Base-by-base conservation (phyloP, 1,140 invertebrate species). In the Capitella teleta region DNA sequence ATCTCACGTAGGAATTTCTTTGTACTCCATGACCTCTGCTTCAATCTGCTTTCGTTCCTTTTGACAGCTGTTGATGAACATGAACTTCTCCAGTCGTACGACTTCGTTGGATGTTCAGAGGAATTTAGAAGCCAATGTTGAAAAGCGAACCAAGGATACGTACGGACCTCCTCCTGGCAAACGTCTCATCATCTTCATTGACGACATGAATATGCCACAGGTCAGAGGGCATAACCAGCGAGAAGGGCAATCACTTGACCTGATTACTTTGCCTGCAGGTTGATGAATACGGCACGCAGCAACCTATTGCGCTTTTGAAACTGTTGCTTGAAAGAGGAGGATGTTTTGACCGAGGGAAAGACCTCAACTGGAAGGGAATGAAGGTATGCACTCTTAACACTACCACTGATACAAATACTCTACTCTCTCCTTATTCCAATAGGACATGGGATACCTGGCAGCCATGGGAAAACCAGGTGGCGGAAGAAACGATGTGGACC, bases 131-230 rank as follows among this genome's bases (percentile, higher is more conserved):
- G 82, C 85, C 0, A 80, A 80, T 24, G 80, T 92, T 3, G 86
- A 91, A 62, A 92, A 91, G 68, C 74, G 87, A 55, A 90, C 87
- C 2, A 89, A 89, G 67, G 84, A 90, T 63, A 81, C 82, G 18
- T 92, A 84, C 62, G 89, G 88, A 0, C 88, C 89, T 47, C 80
- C 86, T 3, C 76, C 84, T 34, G 87, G 87, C 18, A 92, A 89
- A 73, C 82, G 83, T 60, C 75, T 93, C 56, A 75, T 90, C 37
- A 79, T 88, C 55, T 93, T 93, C 64, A 84, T 94, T 55, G 90
- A 94, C 66, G 87, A 94, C 61, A 83, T 94, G 81, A 91, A 93
- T 67, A 91, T 91, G 87, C 87, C 88, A 30, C 79, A 86, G 70
- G 83, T 88, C 24, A 54, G 28, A 36, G 24, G 14, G 30, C 16